A percentile compares a stretch with the other conserved stretches of the same genome.
phyloP scores from a whole-genome alignment of 2,888 invertebrate species.

The Dorcus parallelipipedus region DNA sequence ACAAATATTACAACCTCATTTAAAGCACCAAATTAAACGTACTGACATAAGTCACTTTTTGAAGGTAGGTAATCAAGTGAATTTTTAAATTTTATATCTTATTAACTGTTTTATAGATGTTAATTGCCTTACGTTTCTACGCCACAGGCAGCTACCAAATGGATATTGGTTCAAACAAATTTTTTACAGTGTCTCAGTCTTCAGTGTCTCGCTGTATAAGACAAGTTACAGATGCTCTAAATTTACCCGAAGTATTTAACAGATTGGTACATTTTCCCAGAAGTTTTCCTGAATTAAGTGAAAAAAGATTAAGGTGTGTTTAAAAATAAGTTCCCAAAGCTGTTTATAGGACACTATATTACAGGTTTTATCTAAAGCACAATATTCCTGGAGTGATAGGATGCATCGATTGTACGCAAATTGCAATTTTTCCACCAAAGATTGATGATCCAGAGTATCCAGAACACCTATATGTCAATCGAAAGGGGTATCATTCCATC shows the following conservation, averaged over 20 bases:
- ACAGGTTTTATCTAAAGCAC: conserved; percentile 14
- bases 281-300: conserved; percentile 15
- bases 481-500: conserved; percentile 19
- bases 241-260: conserved; percentile 6
- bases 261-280: conserved; percentile 16
- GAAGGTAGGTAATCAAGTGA: too few relatives aligned
- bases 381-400: conserved; percentile 24
- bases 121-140: neutral
- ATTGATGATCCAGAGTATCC: conserved; percentile 20
- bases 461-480: conserved; percentile 30
- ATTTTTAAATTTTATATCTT: neutral
- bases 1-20: too few relatives aligned
- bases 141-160: neutral
- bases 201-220: conserved; percentile 15
- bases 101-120: neutral
- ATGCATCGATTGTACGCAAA: conserved; percentile 32
- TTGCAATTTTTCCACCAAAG: conserved; percentile 28
- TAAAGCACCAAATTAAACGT: too few relatives aligned
- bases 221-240: conserved; percentile 11
- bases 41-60: too few relatives aligned
- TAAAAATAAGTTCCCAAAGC: neutral
- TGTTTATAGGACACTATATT: neutral
- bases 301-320: conserved; percentile 6
- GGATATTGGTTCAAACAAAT: neutral
- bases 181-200: neutral